Evolutionary conservation across 2,888 invertebrate genomes (phyloP).

Genomic region (Syrphus vitripennis): DNA sequence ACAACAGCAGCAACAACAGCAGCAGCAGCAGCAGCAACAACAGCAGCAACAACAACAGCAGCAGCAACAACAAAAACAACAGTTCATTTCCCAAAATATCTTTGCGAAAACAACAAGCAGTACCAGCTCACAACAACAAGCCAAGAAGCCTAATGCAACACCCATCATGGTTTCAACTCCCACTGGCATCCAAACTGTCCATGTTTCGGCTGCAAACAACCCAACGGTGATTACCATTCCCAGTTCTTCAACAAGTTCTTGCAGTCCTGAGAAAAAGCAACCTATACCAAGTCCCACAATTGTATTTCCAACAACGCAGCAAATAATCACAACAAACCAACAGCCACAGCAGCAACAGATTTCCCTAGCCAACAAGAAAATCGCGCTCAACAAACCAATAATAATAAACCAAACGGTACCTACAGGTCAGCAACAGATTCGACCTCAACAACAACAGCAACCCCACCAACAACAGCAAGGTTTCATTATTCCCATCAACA

Average conservation of each 20-base stretch:
- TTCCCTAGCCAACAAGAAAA: constrained; percentile 53
- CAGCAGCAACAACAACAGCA: constrained; percentile 11
- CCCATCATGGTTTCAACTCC: constrained; percentile 79
- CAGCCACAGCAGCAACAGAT: constrained; percentile 46
- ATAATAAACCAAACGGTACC: constrained; percentile 74
- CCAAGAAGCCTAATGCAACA: constrained; percentile 73
- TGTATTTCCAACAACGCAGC: constrained; percentile 52
- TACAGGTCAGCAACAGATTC: constrained; percentile 65
- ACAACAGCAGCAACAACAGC: constrained; percentile 26
- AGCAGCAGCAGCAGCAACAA: constrained; percentile 1
- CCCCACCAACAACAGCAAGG: constrained; percentile 73
- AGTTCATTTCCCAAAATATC: constrained; percentile 50
- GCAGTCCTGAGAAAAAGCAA: constrained; percentile 54
- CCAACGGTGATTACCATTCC: constrained; percentile 62
- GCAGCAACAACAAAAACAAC: constrained; percentile 15
- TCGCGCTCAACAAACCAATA: constrained; percentile 76
- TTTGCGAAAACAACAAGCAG: constrained; percentile 17
- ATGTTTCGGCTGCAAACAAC: constrained; percentile 76
- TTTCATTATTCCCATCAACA: constrained; percentile 75
- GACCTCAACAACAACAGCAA: constrained; percentile 69
- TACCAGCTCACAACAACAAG: not conserved
- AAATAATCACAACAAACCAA: constrained; percentile 59
- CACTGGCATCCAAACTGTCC: constrained; percentile 79
- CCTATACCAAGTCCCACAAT: constrained; percentile 55
- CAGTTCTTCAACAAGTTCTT: constrained; percentile 29